Evolutionary conservation across 2,797 vertebrate species (phyloP), one percentile per base, ranked within the genome.

Genomic region (Sparus aurata): DNA sequence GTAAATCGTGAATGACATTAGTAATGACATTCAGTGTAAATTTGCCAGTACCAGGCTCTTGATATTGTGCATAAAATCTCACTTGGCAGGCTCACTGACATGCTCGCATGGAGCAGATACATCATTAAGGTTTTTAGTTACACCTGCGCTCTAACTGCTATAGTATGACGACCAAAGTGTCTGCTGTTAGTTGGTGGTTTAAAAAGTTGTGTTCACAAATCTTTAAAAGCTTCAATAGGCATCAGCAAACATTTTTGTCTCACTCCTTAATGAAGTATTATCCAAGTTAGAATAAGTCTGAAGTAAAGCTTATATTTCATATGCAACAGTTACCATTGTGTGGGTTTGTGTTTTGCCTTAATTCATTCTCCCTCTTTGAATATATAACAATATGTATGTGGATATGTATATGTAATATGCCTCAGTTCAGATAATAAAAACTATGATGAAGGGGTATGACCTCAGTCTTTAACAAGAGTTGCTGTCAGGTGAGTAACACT

Each of bases 401-500:
- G 8, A 30, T 52, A 27, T 27, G 27, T 27, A 27, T 27, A 27
- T 27, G 27, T 27, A 27, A 34, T 34, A 46, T 54, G 18, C 8
- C 25, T 52, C n/a, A 58, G 34, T 71, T 57, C 38, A 68, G 27
- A 60, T 16, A 68, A n/a, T 13, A 52, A 67, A 65, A 67, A 75
- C 62, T 73, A 68, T 30, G 17, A 58, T 55, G 55, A 60, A 76
- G 84, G 53, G 63, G 17, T 60, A 69, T 52, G n/a, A 67, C 73
- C 60, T 86, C 30, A 65, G 74, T 77, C 62, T 86, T 79, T 70
- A 59, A 75, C 82, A 83, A 20, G 78, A 84, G 91, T 90, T 87
- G 88, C 66, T 84, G 52, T 34, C 57, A 70, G 65, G 65, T 79
- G 82, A 69, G 82, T 65, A 79, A 80, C 80, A 72, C 69, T 77